Base-by-base conservation (phyloP, 2,113 vertebrate species). In the Xenopus borealis region DNA sequence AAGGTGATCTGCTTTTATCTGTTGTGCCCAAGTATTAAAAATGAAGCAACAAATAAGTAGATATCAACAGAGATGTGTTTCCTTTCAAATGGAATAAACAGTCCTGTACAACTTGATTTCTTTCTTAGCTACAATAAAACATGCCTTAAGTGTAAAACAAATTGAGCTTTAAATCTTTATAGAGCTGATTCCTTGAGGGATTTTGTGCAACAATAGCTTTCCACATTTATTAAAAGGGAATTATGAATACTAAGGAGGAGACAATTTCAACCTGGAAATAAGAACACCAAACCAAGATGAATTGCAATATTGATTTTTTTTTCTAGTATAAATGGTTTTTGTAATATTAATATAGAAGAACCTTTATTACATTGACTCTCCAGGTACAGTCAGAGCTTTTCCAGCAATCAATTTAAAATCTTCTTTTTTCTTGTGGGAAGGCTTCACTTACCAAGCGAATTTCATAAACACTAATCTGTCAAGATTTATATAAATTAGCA, bases 291-390 rank as follows among this genome's bases (percentile, higher is more conserved):
- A 81, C 79, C 80, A 86, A 89, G 91, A 91, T 89, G 90, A 88
- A 91, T 89, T 86, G 86, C 78, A 82, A 89, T 94, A 94, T 94
- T 93, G 93, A 95, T 93, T 91, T 89, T 82, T 73, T 93, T 91
- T 88, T 72, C 81, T 85, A 59, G 66, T 90, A 93, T 92, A 94
- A 94, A 94, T 93, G 88, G 90, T 82, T 93, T 91, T 92, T 86
- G 91, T 93, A 91, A 93, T 92, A 94, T 94, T 95, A 94, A 91
- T 91, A 93, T 90, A 89, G 91, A 93, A 89, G 91, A 94, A 92
- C 91, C 89, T 92, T 94, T 92, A 94, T 92, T 91, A 88, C 89
- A 86, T 88, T 81, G 84, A 86, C 84, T 93, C 90, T 91, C 90
- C 81, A 87, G 88, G 87, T 90, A 85, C 86, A 86, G 87, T 82